Conservation (phyloP, 2,113 vertebrate species). For the Neopipo cinnamomea region DNA sequence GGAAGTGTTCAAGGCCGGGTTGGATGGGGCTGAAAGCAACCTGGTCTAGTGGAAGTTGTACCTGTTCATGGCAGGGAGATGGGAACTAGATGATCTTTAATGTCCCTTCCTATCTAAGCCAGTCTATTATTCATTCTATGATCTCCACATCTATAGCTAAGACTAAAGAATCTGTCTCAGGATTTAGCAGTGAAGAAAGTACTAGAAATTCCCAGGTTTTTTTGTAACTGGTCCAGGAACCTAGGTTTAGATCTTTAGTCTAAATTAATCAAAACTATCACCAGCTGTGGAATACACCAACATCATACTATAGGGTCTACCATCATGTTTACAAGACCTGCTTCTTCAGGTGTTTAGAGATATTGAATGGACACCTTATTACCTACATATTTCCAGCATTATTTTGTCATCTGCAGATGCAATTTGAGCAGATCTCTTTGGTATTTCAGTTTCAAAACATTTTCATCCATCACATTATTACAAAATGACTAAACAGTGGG, state of each 20-base stretch:
- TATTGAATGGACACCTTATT: not conserved
- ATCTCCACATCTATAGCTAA: not conserved
- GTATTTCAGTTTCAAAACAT: slow-evolving; percentile 22
- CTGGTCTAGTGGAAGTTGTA: not conserved
- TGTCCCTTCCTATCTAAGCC: not conserved
- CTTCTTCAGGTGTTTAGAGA: not conserved
- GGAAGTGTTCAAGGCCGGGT: too few species aligned
- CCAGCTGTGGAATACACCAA: not conserved
- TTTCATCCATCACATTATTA: slow-evolving; percentile 49
- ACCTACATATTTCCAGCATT: not conserved
- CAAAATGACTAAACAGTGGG: slow-evolving; percentile 52
- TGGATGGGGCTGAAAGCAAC: not conserved
- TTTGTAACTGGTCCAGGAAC: not conserved
- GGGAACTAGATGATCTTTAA: not conserved
- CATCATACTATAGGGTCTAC: not conserved
- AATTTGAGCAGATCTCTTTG: not conserved
- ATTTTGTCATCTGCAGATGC: not conserved
- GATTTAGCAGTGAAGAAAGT: not conserved
- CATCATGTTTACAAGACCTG: not conserved
- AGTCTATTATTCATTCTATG: not conserved
- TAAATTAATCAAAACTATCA: not conserved
- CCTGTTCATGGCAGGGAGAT: not conserved
- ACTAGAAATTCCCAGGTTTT: not conserved
- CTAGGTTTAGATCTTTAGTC: not conserved
- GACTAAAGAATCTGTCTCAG: not conserved